Conservation (phyloP, 2,888 invertebrate genomes). For the Epinotia demarniana region DNA sequence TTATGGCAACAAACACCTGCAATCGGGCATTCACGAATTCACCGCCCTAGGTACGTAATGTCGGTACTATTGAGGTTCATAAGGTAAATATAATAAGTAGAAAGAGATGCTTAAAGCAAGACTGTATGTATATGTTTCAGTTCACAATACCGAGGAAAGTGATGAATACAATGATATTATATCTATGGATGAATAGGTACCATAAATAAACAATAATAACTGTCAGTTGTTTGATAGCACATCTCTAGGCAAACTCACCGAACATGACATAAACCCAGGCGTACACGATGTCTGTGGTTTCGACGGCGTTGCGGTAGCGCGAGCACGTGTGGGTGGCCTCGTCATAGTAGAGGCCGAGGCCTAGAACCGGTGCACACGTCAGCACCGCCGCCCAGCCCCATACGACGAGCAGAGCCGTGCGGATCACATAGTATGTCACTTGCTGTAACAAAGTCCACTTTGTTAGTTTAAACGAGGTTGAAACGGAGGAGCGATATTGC, state of each 20-base stretch:
- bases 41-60: too few species aligned
- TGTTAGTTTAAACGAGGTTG: neutral
- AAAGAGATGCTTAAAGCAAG: neutral
- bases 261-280: constrained; percentile 90
- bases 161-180: too few species aligned
- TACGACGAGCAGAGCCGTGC: constrained; percentile 87
- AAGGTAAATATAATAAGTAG: neutral
- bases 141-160: neutral
- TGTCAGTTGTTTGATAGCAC: neutral
- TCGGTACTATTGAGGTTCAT: too few species aligned
- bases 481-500: too few species aligned
- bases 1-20: too few species aligned
- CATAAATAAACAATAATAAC: neutral
- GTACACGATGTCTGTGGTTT: constrained; percentile 87
- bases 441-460: constrained; percentile 83
- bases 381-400: constrained; percentile 88
- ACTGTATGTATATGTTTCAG: neutral
- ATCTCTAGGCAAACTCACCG: constrained; percentile 83
- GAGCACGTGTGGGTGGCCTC: constrained; percentile 80
- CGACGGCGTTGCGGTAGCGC: constrained; percentile 89
- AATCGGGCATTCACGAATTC: too few species aligned
- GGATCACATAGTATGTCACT: constrained; percentile 91
- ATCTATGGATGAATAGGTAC: too few species aligned
- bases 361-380: constrained; percentile 90
- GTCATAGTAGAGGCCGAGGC: constrained; percentile 90